phyloP scores from a whole-genome alignment of 1,140 invertebrate species.

The Scaptomyza graminum region DNA sequence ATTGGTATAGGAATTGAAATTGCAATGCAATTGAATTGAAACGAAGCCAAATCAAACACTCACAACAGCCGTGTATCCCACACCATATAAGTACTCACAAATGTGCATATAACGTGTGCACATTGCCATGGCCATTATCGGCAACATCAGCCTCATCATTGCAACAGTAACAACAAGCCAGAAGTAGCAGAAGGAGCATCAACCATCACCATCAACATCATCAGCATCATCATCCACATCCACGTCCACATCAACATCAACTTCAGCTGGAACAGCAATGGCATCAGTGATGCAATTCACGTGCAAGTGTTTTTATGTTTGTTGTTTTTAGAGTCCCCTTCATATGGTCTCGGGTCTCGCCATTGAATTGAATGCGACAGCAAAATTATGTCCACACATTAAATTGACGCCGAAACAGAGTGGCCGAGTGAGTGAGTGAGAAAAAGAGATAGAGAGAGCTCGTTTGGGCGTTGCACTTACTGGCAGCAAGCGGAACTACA shows the following conservation, averaged over 20 bases:
- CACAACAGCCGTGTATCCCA: conserved; percentile 3
- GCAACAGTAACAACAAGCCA: conserved; percentile 28
- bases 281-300: conserved; percentile 76
- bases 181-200: conserved; percentile 2
- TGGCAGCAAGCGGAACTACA: conserved; percentile 38
- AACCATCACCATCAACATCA: conserved; percentile 4
- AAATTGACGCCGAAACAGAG: conserved; percentile 58
- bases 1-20: conserved; percentile 26
- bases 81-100: conserved; percentile 61
- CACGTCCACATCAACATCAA: neutral
- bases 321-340: conserved; percentile 47
- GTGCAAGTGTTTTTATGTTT: conserved; percentile 71
- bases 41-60: conserved; percentile 42
- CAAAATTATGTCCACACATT: conserved; percentile 81
- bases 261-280: neutral
- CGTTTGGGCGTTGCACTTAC: conserved; percentile 27
- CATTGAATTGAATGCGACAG: conserved; percentile 76
- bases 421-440: neutral
- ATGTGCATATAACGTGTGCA: conserved; percentile 75
- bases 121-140: conserved; percentile 78
- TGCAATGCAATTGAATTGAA: conserved; percentile 42
- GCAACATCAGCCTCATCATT: conserved; percentile 62
- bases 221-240: neutral
- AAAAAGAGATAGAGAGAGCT: conserved; percentile 3
- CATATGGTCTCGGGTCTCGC: conserved; percentile 18